These are phyloP conservation scores for Pseudotriccus pelzelni DNA, from an alignment of 2,797 vertebrate species.

Conservation along the genomic window DNA sequence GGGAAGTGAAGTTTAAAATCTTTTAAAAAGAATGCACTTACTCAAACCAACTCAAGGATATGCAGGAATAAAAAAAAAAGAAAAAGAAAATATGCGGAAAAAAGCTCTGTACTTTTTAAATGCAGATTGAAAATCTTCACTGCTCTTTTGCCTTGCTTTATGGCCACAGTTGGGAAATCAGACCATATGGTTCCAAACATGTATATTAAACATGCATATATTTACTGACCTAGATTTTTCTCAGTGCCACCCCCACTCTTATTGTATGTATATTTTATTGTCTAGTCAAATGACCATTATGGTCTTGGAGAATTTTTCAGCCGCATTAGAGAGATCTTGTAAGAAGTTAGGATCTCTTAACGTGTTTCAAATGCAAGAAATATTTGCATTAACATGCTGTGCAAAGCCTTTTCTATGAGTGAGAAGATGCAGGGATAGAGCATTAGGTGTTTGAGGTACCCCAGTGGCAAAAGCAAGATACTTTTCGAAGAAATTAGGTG, in stretches of 20 bases:
- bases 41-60: not conserved
- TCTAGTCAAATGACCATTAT: not conserved
- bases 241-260: not conserved
- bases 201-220: not conserved
- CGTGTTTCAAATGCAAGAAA: not conserved
- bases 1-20: not conserved
- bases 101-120: not conserved
- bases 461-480: not conserved
- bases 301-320: not conserved
- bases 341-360: not conserved
- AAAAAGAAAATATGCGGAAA: accelerated
- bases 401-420: not conserved
- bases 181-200: not conserved
- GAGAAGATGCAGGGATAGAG: not conserved
- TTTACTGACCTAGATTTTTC: not conserved
- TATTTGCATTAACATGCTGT: not conserved
- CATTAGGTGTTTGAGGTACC: not conserved
- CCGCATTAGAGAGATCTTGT: not conserved
- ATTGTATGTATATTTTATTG: not conserved
- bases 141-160: not conserved
- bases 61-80: not conserved
- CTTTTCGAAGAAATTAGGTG: not conserved
- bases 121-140: not conserved
- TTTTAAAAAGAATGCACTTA: not conserved
- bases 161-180: not conserved